phyloP scores from a whole-genome alignment of 1,140 invertebrate species.

The Bacillus rossius region DNA sequence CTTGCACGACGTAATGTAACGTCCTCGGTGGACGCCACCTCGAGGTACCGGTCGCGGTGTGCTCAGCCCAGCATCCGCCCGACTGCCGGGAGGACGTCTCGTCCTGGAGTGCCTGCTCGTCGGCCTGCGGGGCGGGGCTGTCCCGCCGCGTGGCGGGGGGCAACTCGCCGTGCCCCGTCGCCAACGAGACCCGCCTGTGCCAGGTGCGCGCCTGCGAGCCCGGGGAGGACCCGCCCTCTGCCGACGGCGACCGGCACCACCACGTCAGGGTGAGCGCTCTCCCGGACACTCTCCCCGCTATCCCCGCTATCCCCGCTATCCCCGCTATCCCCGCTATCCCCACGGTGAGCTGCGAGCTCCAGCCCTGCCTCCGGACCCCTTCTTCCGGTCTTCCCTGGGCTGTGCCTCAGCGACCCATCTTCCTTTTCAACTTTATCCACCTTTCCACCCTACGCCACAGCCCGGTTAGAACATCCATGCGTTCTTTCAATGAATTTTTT shows the following conservation, averaged over 20 bases:
- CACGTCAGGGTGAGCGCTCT: conserved; percentile 37
- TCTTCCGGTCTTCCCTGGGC: too few relatives aligned
- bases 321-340: too few relatives aligned
- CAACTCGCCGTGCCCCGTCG: conserved; percentile 49
- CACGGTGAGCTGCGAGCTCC: too few relatives aligned
- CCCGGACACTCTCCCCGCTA: neutral
- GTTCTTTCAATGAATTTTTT: too few relatives aligned
- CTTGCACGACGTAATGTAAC: too few relatives aligned
- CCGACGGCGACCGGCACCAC: conserved; percentile 25
- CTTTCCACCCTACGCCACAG: too few relatives aligned
- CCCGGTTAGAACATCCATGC: too few relatives aligned
- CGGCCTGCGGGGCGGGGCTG: conserved; percentile 54
- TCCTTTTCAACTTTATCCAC: too few relatives aligned
- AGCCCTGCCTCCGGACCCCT: too few relatives aligned
- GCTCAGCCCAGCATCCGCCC: conserved; percentile 40
- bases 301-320: neutral
- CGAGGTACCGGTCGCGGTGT: too few relatives aligned
- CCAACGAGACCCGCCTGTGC: conserved; percentile 57
- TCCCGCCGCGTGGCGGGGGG: conserved; percentile 55
- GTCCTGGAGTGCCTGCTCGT: conserved; percentile 57
- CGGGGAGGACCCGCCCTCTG: conserved; percentile 19
- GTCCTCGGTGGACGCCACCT: too few relatives aligned
- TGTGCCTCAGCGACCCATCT: too few relatives aligned
- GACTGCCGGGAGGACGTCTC: conserved; percentile 41
- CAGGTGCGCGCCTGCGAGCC: conserved; percentile 43